Base-by-base conservation (phyloP, 2,113 vertebrate species). In the Apistogramma diplotaenia region DNA sequence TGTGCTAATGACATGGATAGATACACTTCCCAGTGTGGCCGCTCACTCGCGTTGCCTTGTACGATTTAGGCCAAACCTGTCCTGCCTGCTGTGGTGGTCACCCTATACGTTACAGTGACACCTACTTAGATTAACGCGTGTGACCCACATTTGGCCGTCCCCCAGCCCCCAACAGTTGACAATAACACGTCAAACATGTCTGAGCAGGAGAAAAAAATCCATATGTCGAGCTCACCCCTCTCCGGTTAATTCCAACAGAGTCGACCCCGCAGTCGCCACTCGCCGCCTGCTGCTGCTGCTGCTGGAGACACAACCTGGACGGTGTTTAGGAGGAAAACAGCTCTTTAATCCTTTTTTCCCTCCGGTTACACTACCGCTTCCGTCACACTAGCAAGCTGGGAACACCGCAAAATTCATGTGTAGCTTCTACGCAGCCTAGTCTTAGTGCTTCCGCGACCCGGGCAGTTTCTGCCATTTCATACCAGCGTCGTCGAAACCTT, bases 401-500 rank as follows among this genome's bases (percentile, higher is more conserved):
- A 60, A 78, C 90, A 65, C 84, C 35, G 80, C 86, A 58, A 55
- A 65, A 89, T 75, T 84, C 84, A 88, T 91, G 92, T 82, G 92
- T 82, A 77, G 86, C 70, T 72, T 76, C 80, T 25, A 82, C 87
- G 95, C 89, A 92, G 91, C 86, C 65, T 87, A 86, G 86, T 83
- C 82, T 82, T 19, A 80, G 92, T 73, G 93, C 90, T 89, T 88
- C 86, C 81, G 89, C 91, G 93, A 95, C 91, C 90, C 91, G 23
- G 33, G 71, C 92, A 87, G 65, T 94, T 94, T 94, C 92, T 95
- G 94, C 91, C 93, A 90, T 94, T 91, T 91, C 92, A 91, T 89
- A 90, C 71, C 89, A 82, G 78, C 88, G 92, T 90, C 92, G 93
- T 89, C 93, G 84, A 89, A 92, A 82, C 76, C 88, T 65, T 85